Evolutionary conservation across 2,113 vertebrate genomes (phyloP), one percentile per base, ranked within the genome.

Genomic region (Cinclus mexicanus): DNA sequence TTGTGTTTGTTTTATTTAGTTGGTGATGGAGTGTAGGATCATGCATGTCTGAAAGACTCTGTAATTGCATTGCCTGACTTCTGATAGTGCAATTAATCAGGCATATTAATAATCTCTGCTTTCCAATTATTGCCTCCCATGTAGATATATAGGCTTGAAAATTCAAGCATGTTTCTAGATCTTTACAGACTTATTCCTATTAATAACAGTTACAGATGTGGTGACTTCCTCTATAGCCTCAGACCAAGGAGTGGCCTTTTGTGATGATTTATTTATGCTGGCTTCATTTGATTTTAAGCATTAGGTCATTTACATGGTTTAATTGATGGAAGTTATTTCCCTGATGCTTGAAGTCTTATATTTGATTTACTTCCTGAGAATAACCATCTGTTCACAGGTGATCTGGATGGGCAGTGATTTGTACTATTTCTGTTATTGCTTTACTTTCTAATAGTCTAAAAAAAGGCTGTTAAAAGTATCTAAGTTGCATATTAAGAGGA

Each of bases 21-120:
- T 77, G 67, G 75, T 91, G 82, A 91, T 92, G 44, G 76, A 97
- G 80, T 59, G 29, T 47, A 64, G 52, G 76, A 89, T 67, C 72
- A 31, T 52, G 64, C 52, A 42, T 59, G 63, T 76, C 87, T 57
- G 70, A 89, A 76, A 93, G 75, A 57, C 49, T 91, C 64, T 53
- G 59, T 95, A 90, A 95, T 94, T 95, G 82, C 84, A 75, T 67
- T 70, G 78, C 78, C 55, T 85, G 67, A 86, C 75, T 87, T 94
- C 53, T 87, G 84, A 90, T 80, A 64, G 75, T 47, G 59, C 64
- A 93, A 80, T 94, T 95, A 94, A 94, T 91, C 86, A 91, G 59
- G 63, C 63, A 70, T 85, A 91, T 93, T 95, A 95, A 95, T 93
- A 14, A 72, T 61, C 49, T 50, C 69, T 57, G 14, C 44, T 83